Conservation (phyloP, 2,888 invertebrate species). For the Poecilus cupreus region DNA sequence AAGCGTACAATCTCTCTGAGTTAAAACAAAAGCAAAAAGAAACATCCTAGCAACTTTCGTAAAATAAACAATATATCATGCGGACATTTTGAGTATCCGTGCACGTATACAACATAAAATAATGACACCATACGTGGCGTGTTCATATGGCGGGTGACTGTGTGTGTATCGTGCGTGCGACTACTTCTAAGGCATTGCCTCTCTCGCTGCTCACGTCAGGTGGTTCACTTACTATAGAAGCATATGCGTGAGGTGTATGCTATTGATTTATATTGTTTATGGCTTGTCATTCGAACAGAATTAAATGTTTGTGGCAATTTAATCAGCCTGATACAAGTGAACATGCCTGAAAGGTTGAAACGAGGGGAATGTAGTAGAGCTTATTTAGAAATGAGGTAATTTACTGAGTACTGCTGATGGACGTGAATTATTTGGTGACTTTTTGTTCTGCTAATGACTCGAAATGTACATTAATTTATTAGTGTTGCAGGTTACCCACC, state of each 20-base stretch:
- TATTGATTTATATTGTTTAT: no score
- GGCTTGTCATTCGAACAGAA: no score
- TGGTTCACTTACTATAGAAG: neutral
- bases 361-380: no score
- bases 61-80: slow-evolving; percentile 23
- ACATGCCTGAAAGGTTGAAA: no score
- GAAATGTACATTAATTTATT: no score
- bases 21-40: neutral
- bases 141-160: neutral
- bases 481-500: no score
- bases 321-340: no score
- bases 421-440: no score
- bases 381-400: no score
- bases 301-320: no score
- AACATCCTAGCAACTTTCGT: neutral
- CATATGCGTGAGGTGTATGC: neutral
- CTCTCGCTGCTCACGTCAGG: neutral
- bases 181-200: neutral
- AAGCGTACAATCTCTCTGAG: neutral
- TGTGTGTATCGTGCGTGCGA: neutral
- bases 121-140: slow-evolving; percentile 17
- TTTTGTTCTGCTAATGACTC: no score
- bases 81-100: neutral
- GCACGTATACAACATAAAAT: slow-evolving; percentile 3
- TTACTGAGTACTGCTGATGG: no score